Evolutionary conservation across 2,888 invertebrate species (phyloP), one percentile per base, ranked within the genome.

Genomic region (Scaeva pyrastri): DNA sequence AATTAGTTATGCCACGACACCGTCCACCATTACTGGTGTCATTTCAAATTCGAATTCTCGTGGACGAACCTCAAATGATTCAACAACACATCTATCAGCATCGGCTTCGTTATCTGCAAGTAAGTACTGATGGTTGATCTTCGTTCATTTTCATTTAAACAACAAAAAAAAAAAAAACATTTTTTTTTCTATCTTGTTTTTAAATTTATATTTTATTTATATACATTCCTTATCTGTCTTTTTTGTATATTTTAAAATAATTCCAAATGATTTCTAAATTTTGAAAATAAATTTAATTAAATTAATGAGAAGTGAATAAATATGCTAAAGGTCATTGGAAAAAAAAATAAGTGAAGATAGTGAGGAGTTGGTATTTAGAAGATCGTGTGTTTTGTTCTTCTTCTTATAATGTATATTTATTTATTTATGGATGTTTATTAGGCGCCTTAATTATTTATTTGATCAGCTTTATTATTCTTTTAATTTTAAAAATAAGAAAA

Each of bases 101-200:
- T 94, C 96, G 78, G 95, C 95, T 82, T 95, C 95, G 88, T 93
- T 96, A 88, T 94, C 95, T 90, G 95, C 96, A 92, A 95, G 96
- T 96, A 93, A 96, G 96, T 95, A 89, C 19, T 86, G 90, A n/a
- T 8, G 31, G 31, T 89, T 85, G n/a, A 41, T 86, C 58, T 71
- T 41, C 23, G n/a, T 77, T 48, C 26, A 39, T 41, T 39, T 62
- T 14, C 60, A 7, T 16, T n/a, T 50, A n/a, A n/a, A n/a, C n/a
- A n/a, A n/a, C n/a, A n/a, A n/a, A n/a, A n/a, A n/a, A n/a, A n/a
- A n/a, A n/a, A n/a, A n/a, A n/a, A n/a, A n/a, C n/a, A n/a, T 6
- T 14, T 31, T 45, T 16, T 19, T 21, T 62, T 19, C 21, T 76
- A 14, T 21, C 26, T 91, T 79, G 64, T 43, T 12, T 62, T 56